Evolutionary conservation across 2,888 invertebrate species (phyloP), one percentile per base, ranked within the genome.

Genomic region (Drosophila formosana): DNA sequence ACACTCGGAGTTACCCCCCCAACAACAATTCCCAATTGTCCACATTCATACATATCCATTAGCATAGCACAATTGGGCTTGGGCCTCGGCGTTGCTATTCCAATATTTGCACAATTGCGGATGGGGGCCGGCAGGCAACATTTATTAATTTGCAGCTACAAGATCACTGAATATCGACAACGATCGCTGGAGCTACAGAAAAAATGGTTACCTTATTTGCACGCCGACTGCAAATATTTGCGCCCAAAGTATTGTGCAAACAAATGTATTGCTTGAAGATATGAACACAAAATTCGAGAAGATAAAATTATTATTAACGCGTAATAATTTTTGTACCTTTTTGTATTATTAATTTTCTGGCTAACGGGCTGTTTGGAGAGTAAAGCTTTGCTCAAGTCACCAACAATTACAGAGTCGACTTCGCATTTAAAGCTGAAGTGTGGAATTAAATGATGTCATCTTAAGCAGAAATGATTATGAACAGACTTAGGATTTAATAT

Each of bases 91-190:
- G 45, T 47, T 53, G 57, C 64, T 75, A 68, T 41, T 5, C 34
- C 39, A 75, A 74, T 62, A 78, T 75, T 78, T 65, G 75, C 58
- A 52, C 75, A 78, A 74, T 55, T 78, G 75, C 63, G 46, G 32
- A 60, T 32, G 43, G 52, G 18, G 53, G 32, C 28, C 18, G 75
- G 64, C 66, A 37, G 75, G 64, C 66, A 37, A 72, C 77, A 71
- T 68, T 86, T 88, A 85, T 88, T 85, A 88, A 85, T 88, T 85
- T 88, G 74, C 82, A 72, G 83, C 83, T 77, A 70, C 83, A 81
- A 87, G 84, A 88, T 84, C 89, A 87, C 52, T 84, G 83, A 78
- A 56, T 70, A 80, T 81, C 79, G 81, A 72, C 58, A 66, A 73
- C 63, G 52, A 23, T n/a, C 55, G 30, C 7, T 47, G 18, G 23